phyloP scores from a whole-genome alignment of 2,888 invertebrate species.

The Parnassius glacialis region DNA sequence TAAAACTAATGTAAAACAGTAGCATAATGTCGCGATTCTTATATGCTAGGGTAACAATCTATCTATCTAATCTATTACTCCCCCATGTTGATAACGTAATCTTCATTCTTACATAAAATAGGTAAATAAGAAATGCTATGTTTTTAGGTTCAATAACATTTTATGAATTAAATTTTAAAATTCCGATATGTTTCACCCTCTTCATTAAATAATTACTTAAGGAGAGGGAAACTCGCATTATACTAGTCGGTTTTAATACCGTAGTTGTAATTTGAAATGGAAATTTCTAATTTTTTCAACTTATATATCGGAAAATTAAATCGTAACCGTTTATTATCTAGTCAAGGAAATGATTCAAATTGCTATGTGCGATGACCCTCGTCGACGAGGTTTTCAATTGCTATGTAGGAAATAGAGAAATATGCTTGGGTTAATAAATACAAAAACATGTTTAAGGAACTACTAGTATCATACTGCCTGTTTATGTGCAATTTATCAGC shows the following conservation, averaged over 20 bases:
- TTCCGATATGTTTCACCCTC: not conserved
- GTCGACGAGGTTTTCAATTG: conserved; percentile 8
- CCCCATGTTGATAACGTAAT: too few relatives aligned
- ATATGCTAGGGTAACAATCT: too few relatives aligned
- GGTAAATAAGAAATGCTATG: too few relatives aligned
- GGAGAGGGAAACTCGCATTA: not conserved
- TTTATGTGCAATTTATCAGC: not conserved
- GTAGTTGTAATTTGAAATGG: conserved; percentile 6
- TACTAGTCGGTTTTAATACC: conserved; percentile 2
- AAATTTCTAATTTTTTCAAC: conserved; percentile 6
- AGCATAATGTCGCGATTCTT: too few relatives aligned
- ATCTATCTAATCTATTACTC: too few relatives aligned
- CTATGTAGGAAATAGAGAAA: conserved; percentile 9
- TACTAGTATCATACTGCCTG: not conserved
- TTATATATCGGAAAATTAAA: conserved; percentile 5
- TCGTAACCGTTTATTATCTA: conserved; percentile 17
- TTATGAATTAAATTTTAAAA: not conserved
- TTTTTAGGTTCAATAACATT: not conserved
- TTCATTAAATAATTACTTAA: conserved; percentile 8
- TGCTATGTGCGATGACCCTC: conserved; percentile 12
- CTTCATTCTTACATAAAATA: too few relatives aligned
- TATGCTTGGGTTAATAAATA: not conserved
- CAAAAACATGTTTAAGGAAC: not conserved
- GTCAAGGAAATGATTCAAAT: conserved; percentile 21
- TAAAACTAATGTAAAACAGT: too few relatives aligned